These are phyloP conservation scores for Epiblema foenella DNA, from an alignment of 2,888 invertebrate species.

Conservation along the genomic window DNA sequence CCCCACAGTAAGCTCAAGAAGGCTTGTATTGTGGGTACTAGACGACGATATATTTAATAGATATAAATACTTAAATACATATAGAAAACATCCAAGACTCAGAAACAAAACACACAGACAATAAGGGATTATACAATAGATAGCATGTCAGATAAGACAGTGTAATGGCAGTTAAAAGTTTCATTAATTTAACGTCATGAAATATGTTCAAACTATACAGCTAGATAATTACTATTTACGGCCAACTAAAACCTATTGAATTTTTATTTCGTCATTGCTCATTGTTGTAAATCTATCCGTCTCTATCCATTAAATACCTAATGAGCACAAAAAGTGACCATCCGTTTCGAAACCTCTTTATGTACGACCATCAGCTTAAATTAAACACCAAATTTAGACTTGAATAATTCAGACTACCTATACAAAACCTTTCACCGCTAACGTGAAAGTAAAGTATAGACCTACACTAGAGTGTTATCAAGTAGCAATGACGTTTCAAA, in stretches of 20 bases:
- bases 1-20: too few species aligned
- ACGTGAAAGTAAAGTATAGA: slow-evolving; percentile 35
- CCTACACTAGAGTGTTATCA: slow-evolving; percentile 7
- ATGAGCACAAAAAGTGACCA: background rate
- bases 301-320: background rate
- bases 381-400: slow-evolving; percentile 24
- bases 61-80: too few species aligned
- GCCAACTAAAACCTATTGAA: background rate
- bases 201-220: background rate
- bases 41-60: too few species aligned
- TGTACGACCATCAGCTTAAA: too few species aligned
- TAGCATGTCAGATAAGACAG: background rate
- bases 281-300: background rate
- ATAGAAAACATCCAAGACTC: too few species aligned
- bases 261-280: background rate
- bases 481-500: slow-evolving; percentile 16
- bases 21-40: too few species aligned
- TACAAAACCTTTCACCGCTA: slow-evolving; percentile 36
- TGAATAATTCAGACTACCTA: slow-evolving; percentile 12
- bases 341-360: slow-evolving; percentile 9
- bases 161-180: background rate
- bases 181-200: background rate
- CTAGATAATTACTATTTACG: background rate
- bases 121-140: too few species aligned
- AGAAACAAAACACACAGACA: too few species aligned